phyloP scores from a whole-genome alignment of 2,797 vertebrate genomes.

The Sebastes alutus region DNA sequence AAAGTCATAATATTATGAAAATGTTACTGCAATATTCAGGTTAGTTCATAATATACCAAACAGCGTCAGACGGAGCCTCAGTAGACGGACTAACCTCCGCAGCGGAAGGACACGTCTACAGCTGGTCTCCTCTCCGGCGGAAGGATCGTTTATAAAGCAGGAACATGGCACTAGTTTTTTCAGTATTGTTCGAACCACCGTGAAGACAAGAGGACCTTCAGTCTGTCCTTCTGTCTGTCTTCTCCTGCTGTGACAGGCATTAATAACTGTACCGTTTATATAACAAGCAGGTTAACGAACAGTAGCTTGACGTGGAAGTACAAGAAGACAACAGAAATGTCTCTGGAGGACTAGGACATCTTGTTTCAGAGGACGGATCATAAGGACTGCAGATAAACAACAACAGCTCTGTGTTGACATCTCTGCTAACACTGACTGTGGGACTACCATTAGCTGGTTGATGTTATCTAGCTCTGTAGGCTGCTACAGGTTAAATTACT shows the following conservation, averaged over 20 bases:
- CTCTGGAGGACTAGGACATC: slow-evolving; percentile 2
- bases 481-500: not conserved
- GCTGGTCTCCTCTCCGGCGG: slow-evolving; percentile 23
- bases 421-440: slow-evolving; percentile 4
- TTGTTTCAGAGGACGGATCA: slow-evolving; percentile 1
- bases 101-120: slow-evolving; percentile 43
- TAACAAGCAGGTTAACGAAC: not conserved
- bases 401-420: slow-evolving; percentile 29
- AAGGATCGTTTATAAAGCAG: slow-evolving; percentile 8
- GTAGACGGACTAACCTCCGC: slow-evolving; percentile 39
- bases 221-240: too few relatives aligned
- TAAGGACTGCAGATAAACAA: slow-evolving; percentile 13
- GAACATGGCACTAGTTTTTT: not conserved
- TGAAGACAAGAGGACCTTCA: fast-evolving
- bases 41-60: not conserved
- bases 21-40: not conserved
- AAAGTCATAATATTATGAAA: too few relatives aligned
- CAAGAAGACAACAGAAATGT: not conserved
- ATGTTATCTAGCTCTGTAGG: not conserved
- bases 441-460: not conserved
- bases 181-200: slow-evolving; percentile 25
- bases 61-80: not conserved
- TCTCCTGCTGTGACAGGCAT: not conserved
- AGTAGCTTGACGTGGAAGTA: not conserved
- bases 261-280: not conserved